Evolutionary conservation across 2,113 vertebrate species (phyloP).

Genomic region (Thalassarche chlororhynchos): DNA sequence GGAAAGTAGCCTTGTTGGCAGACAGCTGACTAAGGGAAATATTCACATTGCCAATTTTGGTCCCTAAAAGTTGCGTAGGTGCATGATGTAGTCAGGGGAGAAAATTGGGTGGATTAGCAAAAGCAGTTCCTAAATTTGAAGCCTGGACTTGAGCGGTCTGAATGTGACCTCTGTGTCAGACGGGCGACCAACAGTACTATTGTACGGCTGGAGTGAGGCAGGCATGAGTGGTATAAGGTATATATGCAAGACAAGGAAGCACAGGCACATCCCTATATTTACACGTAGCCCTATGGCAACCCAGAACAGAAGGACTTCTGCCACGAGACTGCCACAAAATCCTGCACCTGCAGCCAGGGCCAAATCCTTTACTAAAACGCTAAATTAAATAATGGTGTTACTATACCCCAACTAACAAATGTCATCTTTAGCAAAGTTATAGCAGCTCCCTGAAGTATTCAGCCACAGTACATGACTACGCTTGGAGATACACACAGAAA

Average conservation of each 20-base stretch:
- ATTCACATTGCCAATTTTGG: neutral
- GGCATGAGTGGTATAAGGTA: neutral
- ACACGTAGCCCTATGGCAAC: neutral
- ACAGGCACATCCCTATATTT: neutral
- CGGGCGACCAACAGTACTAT: accelerated
- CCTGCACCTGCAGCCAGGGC: neutral
- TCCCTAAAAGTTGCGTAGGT: accelerated
- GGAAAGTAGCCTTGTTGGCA: neutral
- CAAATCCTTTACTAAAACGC: neutral
- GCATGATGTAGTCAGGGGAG: neutral
- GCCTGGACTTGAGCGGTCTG: neutral
- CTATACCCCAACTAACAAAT: neutral
- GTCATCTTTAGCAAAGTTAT: neutral
- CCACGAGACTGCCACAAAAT: neutral
- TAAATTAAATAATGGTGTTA: neutral
- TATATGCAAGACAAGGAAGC: accelerated
- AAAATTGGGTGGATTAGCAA: neutral
- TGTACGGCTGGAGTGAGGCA: neutral
- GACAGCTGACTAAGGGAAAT: neutral
- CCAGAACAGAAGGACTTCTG: neutral
- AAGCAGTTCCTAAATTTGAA: neutral
- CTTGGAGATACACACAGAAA: neutral
- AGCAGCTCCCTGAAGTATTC: neutral
- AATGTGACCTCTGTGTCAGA: neutral
- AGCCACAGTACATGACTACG: neutral